These are phyloP conservation scores for Limnephilus lunatus DNA, from an alignment of 2,888 invertebrate genomes.

Conservation along the genomic window DNA sequence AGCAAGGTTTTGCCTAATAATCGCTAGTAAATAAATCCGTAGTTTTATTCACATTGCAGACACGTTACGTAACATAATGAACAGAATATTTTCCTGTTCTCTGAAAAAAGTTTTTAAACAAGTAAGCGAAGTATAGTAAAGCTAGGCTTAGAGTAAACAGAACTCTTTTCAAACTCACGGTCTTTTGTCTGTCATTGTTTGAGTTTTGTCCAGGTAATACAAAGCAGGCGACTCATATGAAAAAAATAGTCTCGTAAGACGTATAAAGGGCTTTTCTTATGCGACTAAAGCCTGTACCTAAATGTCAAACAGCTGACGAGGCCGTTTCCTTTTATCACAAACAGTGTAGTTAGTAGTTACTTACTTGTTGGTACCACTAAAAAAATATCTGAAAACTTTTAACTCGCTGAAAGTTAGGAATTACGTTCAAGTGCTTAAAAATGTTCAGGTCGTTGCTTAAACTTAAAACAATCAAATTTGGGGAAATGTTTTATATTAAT, in stretches of 20 bases:
- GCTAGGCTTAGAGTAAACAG: background rate
- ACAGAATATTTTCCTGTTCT: background rate
- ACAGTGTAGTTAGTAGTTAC: background rate
- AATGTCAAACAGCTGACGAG: background rate
- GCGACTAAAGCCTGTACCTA: background rate
- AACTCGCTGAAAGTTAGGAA: background rate
- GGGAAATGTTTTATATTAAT: background rate
- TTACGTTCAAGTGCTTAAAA: background rate
- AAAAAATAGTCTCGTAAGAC: background rate
- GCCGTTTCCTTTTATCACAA: background rate
- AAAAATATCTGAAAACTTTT: background rate
- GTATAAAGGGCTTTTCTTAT: background rate
- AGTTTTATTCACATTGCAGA: background rate
- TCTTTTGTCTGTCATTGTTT: background rate
- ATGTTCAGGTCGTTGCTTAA: background rate
- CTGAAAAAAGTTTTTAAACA: background rate
- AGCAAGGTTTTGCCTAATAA: background rate
- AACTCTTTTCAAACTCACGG: background rate
- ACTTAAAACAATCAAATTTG: background rate
- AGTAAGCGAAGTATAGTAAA: background rate
- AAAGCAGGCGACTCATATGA: background rate
- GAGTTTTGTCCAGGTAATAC: constrained; percentile 2
- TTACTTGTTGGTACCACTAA: background rate
- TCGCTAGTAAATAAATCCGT: background rate
- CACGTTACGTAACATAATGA: background rate